Evolutionary conservation across 1,140 invertebrate genomes (phyloP).

Genomic region (Dendroctonus ponderosae): DNA sequence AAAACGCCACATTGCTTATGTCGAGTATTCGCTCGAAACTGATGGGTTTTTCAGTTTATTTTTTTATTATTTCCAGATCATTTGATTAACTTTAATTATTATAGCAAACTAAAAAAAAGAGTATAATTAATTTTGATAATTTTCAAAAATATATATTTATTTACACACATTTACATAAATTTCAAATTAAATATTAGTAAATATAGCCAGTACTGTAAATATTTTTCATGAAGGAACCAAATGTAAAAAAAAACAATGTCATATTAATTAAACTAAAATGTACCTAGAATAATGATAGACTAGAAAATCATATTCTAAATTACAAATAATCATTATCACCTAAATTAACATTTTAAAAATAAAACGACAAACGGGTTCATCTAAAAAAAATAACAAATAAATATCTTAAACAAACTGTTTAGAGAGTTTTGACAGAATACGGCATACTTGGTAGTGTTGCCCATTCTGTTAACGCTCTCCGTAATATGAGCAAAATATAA

Average conservation of each 20-base stretch:
- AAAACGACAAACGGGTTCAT: slow-evolving; percentile 18
- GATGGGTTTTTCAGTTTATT: too few species aligned
- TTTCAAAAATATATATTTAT: slow-evolving; percentile 42
- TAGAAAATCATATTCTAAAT: slow-evolving; percentile 44
- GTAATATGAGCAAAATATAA: slow-evolving; percentile 39
- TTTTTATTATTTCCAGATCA: too few species aligned
- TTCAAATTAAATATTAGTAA: slow-evolving; percentile 36
- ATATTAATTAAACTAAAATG: slow-evolving; percentile 38
- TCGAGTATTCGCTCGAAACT: too few species aligned
- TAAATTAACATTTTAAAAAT: slow-evolving; percentile 11
- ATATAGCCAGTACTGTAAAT: slow-evolving; percentile 33
- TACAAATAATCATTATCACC: slow-evolving; percentile 5
- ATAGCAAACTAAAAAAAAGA: too few species aligned
- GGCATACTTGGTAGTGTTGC: slow-evolving; percentile 9
- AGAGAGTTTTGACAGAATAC: slow-evolving; percentile 23
- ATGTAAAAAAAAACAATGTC: slow-evolving; percentile 37
- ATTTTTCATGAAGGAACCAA: slow-evolving; percentile 33
- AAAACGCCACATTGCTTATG: too few species aligned
- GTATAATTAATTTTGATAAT: too few species aligned
- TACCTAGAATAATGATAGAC: slow-evolving; percentile 42
- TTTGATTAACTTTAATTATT: too few species aligned
- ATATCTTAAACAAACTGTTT: slow-evolving; percentile 24
- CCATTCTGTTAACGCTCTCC: slow-evolving; percentile 7
- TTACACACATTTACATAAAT: slow-evolving; percentile 44
- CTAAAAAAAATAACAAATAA: slow-evolving; percentile 32